Base-by-base conservation (phyloP, 1,140 invertebrate genomes). In the Drosophila subpulchrella region DNA sequence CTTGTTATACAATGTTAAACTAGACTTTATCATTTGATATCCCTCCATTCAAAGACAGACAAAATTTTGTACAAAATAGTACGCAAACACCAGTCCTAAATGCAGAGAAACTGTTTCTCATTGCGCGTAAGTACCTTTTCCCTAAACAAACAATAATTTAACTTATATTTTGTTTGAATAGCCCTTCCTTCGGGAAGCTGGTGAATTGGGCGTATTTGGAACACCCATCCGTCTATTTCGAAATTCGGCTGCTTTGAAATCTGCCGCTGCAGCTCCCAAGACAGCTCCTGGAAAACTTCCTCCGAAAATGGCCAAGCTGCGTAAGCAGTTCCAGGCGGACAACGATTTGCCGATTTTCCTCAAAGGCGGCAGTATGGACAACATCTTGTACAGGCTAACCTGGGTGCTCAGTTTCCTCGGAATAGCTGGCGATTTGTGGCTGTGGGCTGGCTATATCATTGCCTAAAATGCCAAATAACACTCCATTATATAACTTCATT, bases 311-410 rank as follows among this genome's bases (percentile, higher is more conserved):
- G 56, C 46, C 30, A 93, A 93, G 62, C 41, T 93, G 1, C 93
- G 94, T 67, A 91, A 92, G 11, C 91, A 93, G 60, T 94, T 93
- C 85, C 88, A 93, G 75, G 82, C 85, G 65, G 74, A 90, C 12
- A 94, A 95, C 90, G 94, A 93, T 13, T 81, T 93, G 50, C 95
- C 95, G 3, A 89, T 95, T n/a, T 95, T 94, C 78, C 81, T 95
- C 27, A 96, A 95, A 89, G 92, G 93, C 20, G 95, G 95, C 4
- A 39, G 89, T 2, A 73, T 79, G n/a, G 95, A 96, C 78, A 93
- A 93, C 67, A 68, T 95, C 6, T 59, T 95, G 0, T 95, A 93
- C 68, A 86, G 79, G 4, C 30, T 92, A 2, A 95, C 94, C 8
- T 30, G 94, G 17, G 67, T 82, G 10, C 24, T 92, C 0, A 92